Evolutionary conservation across 2,888 invertebrate genomes (phyloP).

Genomic region (Pachydiplax longipennis): DNA sequence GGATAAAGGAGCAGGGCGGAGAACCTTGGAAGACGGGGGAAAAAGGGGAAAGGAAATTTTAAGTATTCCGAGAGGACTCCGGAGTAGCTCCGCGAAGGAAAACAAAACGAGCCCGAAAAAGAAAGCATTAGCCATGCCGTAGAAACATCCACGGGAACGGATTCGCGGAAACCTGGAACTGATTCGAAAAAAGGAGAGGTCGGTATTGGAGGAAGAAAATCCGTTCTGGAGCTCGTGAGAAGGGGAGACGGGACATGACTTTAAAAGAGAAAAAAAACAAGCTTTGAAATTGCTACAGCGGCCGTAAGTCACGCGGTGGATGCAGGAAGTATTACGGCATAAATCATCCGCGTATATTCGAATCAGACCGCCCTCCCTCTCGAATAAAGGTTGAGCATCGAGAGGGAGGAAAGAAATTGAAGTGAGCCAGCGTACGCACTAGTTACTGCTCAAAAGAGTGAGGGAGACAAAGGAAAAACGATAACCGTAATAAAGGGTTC

Average conservation of each 20-base stretch:
- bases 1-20: not conserved
- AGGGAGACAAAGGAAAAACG: constrained; percentile 4
- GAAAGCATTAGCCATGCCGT: not conserved
- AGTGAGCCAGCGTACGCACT: not conserved
- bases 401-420: not conserved
- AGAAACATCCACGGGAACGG: not conserved
- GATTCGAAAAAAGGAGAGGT: not conserved
- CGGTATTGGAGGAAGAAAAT: not conserved
- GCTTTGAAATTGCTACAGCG: not conserved
- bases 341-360: constrained; percentile 3
- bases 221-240: too few species aligned
- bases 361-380: not conserved
- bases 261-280: too few species aligned
- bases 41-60: not conserved
- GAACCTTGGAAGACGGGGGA: not conserved
- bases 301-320: not conserved
- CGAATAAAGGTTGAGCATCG: not conserved
- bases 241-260: not conserved
- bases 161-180: not conserved
- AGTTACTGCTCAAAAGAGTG: not conserved
- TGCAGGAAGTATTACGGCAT: not conserved
- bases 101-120: not conserved
- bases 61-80: not conserved
- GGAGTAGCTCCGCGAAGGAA: not conserved
- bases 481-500: constrained; percentile 26